These are phyloP conservation scores for Eupithecia dodoneata DNA, from an alignment of 2,888 invertebrate genomes.

Conservation along the genomic window DNA sequence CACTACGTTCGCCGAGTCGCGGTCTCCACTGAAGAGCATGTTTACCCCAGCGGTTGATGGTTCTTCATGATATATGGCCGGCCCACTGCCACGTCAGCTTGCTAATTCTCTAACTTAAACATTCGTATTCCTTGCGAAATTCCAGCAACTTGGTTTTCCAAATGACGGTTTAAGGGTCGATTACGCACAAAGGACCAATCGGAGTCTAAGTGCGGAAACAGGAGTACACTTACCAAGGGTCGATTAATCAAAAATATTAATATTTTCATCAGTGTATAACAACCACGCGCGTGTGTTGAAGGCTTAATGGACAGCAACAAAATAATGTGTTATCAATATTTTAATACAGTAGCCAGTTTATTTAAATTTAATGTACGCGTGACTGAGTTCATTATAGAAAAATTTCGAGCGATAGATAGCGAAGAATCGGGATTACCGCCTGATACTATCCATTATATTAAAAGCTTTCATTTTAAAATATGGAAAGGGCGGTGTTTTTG, in stretches of 20 bases:
- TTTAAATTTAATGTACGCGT: conserved; percentile 80
- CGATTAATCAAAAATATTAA: not conserved
- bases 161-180: not conserved
- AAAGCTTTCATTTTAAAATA: conserved; percentile 39
- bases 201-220: too few relatives aligned
- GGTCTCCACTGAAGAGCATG: too few relatives aligned
- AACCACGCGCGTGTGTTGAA: conserved; percentile 19
- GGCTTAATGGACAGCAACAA: conserved; percentile 60
- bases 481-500: conserved; percentile 20
- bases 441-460: conserved; percentile 44
- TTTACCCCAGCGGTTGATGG: too few relatives aligned
- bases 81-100: too few relatives aligned
- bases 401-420: conserved; percentile 66
- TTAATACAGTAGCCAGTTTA: conserved; percentile 81
- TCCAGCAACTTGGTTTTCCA: not conserved
- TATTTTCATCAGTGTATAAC: conserved; percentile 52
- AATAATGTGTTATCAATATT: conserved; percentile 80
- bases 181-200: too few relatives aligned
- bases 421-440: conserved; percentile 48
- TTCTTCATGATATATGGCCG: too few relatives aligned
- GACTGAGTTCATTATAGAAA: conserved; percentile 76
- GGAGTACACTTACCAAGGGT: too few relatives aligned
- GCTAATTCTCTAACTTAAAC: not conserved
- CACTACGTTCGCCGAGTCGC: too few relatives aligned
- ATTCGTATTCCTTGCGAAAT: not conserved